Evolutionary conservation across 2,888 invertebrate species (phyloP), one percentile per base, ranked within the genome.

Genomic region (Aquatica leii): DNA sequence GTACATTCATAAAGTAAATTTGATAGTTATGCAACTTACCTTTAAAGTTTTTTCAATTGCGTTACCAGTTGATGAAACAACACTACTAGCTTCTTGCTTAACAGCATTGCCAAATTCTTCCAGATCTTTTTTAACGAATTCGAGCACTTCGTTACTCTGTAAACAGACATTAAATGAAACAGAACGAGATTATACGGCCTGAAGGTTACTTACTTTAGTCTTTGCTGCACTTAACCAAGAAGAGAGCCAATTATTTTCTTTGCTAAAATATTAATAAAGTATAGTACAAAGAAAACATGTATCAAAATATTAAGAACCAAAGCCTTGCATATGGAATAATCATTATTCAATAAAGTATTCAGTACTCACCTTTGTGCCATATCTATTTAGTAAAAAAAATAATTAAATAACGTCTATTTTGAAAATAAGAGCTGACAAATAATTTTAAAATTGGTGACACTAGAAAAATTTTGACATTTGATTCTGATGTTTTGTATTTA

Each of bases 101-200:
- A 92, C 90, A 6, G 88, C 90, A 54, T 86, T 86, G 11, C 90
- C 88, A 71, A 92, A 87, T 79, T 92, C 92, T 74, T 88, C 90
- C 70, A 92, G 80, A 78, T 92, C 92, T 73, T 89, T 89, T 77
- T 89, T 90, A 68, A 92, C 90, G 84, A 90, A 91, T 62, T 90
- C 89, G 72, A 90, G 85, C 1, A 91, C 91, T 77, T 90, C 90
- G 1, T 87, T 87, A 51, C 90, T 90, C 90, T 91, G 80, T 59
- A 78, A 62, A 48, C 20, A 14, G 15, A 48, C 20, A 12, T 56
- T 31, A 3, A 14, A 17, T 52, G 8, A 37, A 2, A 18, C 1
- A 40, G 21, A 20, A 11, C 35, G 34, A 34, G 24, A 15, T 46
- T 15, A 2, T 3, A n/a, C 12, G 3, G 41, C 14, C 11, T 37